Base-by-base conservation (phyloP, 2,113 vertebrate species). In the Tautogolabrus adspersus region DNA sequence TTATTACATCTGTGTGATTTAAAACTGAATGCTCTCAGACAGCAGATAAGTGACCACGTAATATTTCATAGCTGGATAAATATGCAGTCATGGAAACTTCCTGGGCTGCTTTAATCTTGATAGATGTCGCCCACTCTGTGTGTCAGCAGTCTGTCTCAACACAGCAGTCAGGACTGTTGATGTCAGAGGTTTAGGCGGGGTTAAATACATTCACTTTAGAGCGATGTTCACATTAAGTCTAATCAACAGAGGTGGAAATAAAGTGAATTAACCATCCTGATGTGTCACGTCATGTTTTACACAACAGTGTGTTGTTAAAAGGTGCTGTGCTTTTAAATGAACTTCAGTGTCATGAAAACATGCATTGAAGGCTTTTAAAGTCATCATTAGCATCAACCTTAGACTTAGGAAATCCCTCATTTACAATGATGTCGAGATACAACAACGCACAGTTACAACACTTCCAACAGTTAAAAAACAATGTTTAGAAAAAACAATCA, bases 1-100 rank as follows among this genome's bases (percentile, higher is more conserved):
- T 87, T 82, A 84, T 83, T 63, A 38, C 73, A 10, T 69, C 10
- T 52, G 8, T 16, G 44, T 80, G 72, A 71, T 87, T 77, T 63
- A 77, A 51, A 69, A 7, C 15, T 9, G 63, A 86, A 61, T 62
- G 19, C 22, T 26, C 7, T 65, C 52, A 86, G 81, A 60, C 0
- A 15, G n/a, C 6, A 37, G 22, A 60, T 87, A 0, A 40, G 26
- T 3, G 47, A 19, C 51, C 8, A 10, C 1, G 22, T 68, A 19
- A 55, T 64, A 59, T 83, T 84, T 87, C 69, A 84, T 54, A 81
- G 77, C 60, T 67, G 84, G 57, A 71, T 75, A 56, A 77, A 21
- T 51, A 46, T 59, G 47, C 76, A 54, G 49, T 88, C 91, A 87
- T 79, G 91, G 81, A 73, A 83, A 92, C 89, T 75, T 91, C 88